Evolutionary conservation across 2,113 vertebrate genomes (phyloP), one percentile per base, ranked within the genome.

Genomic region (Alexandromys fortis): DNA sequence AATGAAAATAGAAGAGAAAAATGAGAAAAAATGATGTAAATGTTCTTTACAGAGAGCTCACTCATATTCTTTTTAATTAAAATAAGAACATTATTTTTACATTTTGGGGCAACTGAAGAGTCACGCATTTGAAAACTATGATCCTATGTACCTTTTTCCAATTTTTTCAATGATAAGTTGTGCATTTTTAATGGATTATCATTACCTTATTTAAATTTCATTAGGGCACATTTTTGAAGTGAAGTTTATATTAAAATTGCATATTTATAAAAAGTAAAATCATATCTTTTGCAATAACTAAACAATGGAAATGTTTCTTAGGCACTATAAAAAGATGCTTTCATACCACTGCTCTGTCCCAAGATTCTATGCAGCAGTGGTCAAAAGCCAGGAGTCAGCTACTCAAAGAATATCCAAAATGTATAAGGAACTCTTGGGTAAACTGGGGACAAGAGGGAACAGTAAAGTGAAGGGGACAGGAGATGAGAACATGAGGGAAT

Each of bases 21-120:
- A 86, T 78, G 78, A 85, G 7, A 42, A 38, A 38, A 75, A 68
- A 1, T 19, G 78, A 73, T 91, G 47, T 38, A 58, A 81, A 38
- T 81, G 49, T 87, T 90, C 94, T 55, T 26, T 63, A 81, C 83
- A 78, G 86, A 90, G 16, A 79, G 13, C 10, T 82, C 76, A 6
- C 33, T 94, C 26, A 86, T 24, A 38, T 68, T 14, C 14, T 92
- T 96, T 72, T 72, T 42, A 86, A 91, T 49, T 35, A 94, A 88
- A 33, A 91, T 87, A 28, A 91, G 76, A 79, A 91, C 92, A 86
- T 88, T 13, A 47, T 89, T 83, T 87, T 61, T 92, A 70, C 86
- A 58, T 94, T 75, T 79, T n/a, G 12, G 47, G 77, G 19, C 58
- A 58, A 58, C 55, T 58, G 75, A 94, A 90, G 49, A 87, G 7